Conservation (phyloP, 2,888 invertebrate genomes). For the Scelioninae gen. 1 region DNA sequence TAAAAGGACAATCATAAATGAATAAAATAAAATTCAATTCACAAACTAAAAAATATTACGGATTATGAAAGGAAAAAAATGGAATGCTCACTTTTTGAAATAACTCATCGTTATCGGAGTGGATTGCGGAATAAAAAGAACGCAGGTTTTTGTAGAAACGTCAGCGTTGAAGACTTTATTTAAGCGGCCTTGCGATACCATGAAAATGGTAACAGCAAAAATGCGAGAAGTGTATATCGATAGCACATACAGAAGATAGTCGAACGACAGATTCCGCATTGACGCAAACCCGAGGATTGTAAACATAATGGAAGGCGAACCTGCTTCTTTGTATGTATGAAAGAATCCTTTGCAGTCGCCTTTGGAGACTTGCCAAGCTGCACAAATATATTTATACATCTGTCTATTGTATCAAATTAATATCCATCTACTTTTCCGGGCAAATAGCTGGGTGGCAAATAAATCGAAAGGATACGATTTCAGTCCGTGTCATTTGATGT, state of each 20-base stretch:
- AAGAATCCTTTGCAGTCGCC: constrained; percentile 52
- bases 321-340: constrained; percentile 43
- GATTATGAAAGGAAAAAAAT: too few species aligned
- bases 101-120: too few species aligned
- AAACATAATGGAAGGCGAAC: constrained; percentile 49
- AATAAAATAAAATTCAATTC: too few species aligned
- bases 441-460: constrained; percentile 24
- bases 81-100: too few species aligned
- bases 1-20: too few species aligned
- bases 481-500: constrained; percentile 12
- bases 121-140: too few species aligned
- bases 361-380: constrained; percentile 57
- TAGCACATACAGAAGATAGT: constrained; percentile 22
- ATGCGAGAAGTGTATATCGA: background rate
- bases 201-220: too few species aligned
- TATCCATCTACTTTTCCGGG: constrained; percentile 29
- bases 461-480: constrained; percentile 14
- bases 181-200: too few species aligned
- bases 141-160: too few species aligned
- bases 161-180: too few species aligned
- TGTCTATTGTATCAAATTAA: constrained; percentile 46
- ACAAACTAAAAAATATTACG: too few species aligned
- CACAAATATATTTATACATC: constrained; percentile 42
- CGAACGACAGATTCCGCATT: constrained; percentile 54
- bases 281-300: constrained; percentile 42